These are phyloP conservation scores for Tenebrio molitor DNA, from an alignment of 1,140 invertebrate genomes.

Conservation along the genomic window DNA sequence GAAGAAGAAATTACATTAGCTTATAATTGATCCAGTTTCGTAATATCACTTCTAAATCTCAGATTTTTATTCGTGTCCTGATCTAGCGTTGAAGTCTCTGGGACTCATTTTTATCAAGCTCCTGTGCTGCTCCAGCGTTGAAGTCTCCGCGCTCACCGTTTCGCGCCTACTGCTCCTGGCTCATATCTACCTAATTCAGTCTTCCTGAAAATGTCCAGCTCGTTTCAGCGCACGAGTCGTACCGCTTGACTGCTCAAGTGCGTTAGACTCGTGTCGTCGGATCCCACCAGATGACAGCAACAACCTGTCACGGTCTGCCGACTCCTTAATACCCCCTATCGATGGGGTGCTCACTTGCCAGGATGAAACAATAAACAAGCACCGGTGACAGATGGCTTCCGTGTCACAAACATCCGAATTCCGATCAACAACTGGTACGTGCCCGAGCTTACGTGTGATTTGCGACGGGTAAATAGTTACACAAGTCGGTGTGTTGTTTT, in stretches of 20 bases:
- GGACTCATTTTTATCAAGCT: too few relatives aligned
- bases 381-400: conserved; percentile 22
- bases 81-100: too few relatives aligned
- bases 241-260: conserved; percentile 38
- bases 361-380: conserved; percentile 7
- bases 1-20: too few relatives aligned
- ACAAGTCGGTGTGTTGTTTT: not conserved
- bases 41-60: too few relatives aligned
- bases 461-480: conserved; percentile 7
- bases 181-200: too few relatives aligned
- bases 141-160: too few relatives aligned
- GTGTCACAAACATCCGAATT: too few relatives aligned
- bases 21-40: too few relatives aligned
- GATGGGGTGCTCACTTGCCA: conserved; percentile 10
- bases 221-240: conserved; percentile 37
- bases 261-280: conserved; percentile 6
- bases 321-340: conserved; percentile 39
- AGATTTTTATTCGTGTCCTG: too few relatives aligned
- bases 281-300: conserved; percentile 20
- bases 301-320: conserved; percentile 23
- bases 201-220: conserved; percentile 22
- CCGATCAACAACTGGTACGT: too few relatives aligned
- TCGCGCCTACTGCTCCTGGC: too few relatives aligned
- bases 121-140: too few relatives aligned
- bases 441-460: not conserved